Evolutionary conservation across 2,797 vertebrate genomes (phyloP).

Genomic region (Sebastes flavidus): DNA sequence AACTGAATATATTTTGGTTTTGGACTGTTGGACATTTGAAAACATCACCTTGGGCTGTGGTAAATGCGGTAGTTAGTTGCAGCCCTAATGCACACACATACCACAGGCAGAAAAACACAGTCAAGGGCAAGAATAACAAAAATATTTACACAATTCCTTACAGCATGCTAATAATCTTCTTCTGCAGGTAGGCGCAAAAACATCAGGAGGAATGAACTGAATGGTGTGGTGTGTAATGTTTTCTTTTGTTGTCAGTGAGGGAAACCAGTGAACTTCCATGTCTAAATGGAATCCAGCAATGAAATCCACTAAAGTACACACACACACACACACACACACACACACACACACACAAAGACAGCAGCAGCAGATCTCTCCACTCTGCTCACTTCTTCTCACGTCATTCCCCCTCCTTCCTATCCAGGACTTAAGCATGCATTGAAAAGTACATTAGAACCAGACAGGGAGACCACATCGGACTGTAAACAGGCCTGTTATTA

Average conservation of each 20-base stretch:
- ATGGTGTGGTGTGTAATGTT: slow-evolving; percentile 34
- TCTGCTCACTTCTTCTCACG: slow-evolving; percentile 40
- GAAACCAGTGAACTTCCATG: slow-evolving; percentile 44
- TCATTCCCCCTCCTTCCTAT: slow-evolving; percentile 41
- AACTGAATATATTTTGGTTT: background rate
- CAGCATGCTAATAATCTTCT: background rate
- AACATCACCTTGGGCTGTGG: background rate
- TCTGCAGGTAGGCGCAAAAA: background rate
- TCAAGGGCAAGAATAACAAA: background rate
- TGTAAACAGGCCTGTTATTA: slow-evolving; percentile 72
- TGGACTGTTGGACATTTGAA: background rate
- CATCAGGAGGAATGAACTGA: background rate
- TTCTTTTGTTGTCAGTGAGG: slow-evolving; percentile 51
- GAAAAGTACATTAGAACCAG: slow-evolving; percentile 78
- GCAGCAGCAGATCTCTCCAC: slow-evolving; percentile 5
- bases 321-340: background rate
- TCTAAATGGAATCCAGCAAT: slow-evolving; percentile 53
- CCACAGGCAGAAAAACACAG: background rate
- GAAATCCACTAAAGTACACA: slow-evolving; percentile 4
- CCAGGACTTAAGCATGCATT: slow-evolving; percentile 63
- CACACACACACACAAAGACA: background rate
- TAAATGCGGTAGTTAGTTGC: background rate
- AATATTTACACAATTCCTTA: background rate
- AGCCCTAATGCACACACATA: background rate
- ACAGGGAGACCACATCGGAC: slow-evolving; percentile 62